Conservation (phyloP, 2,113 vertebrate genomes). For the Campylorhamphus procurvoides region DNA sequence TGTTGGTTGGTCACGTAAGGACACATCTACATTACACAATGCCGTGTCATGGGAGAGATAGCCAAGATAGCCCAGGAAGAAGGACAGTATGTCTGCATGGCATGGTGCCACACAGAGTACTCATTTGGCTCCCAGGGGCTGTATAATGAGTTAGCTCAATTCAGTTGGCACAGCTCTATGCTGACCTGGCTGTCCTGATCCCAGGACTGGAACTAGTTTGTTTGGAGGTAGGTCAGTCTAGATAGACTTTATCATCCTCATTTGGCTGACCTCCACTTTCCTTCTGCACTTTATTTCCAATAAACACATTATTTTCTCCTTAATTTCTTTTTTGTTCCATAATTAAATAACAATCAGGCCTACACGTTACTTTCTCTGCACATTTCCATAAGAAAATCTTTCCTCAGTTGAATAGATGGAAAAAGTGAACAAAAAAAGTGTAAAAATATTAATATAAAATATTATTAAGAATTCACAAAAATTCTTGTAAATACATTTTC, state of each 20-base stretch:
- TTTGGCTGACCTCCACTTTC: background rate
- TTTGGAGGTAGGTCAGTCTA: background rate
- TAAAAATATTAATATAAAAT: background rate
- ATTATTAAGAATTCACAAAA: background rate
- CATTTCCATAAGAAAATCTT: background rate
- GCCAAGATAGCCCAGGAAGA: constrained; percentile 43
- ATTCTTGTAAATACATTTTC: background rate
- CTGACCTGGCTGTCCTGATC: constrained; percentile 33
- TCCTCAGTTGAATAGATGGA: background rate
- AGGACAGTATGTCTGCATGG: constrained; percentile 39
- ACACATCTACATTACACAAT: background rate
- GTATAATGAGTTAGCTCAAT: constrained; percentile 27
- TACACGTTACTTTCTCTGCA: background rate
- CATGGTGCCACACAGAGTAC: background rate
- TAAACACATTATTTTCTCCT: background rate
- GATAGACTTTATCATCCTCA: background rate
- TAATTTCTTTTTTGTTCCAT: background rate
- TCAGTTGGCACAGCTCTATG: background rate
- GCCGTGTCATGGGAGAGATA: background rate
- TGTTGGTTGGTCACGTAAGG: constrained; percentile 20
- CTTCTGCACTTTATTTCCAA: background rate
- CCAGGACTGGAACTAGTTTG: background rate
- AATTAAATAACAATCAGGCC: background rate
- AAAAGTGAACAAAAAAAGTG: background rate
- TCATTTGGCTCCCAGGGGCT: background rate